Evolutionary conservation across 2,797 vertebrate genomes (phyloP), one percentile per base, ranked within the genome.

Genomic region (Liasis olivaceus): DNA sequence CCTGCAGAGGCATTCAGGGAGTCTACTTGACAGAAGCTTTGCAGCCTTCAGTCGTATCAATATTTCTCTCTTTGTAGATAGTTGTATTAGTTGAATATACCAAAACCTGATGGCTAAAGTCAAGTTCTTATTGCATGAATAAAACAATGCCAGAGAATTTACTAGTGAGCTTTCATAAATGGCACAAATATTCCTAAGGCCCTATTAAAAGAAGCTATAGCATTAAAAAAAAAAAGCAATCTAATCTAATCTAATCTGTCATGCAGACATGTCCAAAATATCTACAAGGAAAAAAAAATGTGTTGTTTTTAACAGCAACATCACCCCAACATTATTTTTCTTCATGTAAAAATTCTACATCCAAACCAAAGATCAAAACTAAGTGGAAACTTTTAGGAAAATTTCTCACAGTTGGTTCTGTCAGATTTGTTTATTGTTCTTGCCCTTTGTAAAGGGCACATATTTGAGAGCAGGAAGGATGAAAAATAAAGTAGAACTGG

Each of bases 401-500:
- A 90, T n/a, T 17, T 60, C 72, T 59, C 62, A 60, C 56, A 31
- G 51, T 54, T 1, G 0, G 59, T 94, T 90, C 87, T 88, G 89
- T 92, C 28, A 22, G 89, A 85, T 5, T 42, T 87, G 15, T 89
- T 91, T 89, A 28, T 51, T 96, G 31, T 63, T 93, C 90, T 59
- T 88, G 8, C 66, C 92, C 9, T 91, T 59, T 92, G n/a, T 94
- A 92, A 88, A 93, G 91, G 56, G n/a, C 89, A 24, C 72, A 56
- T 89, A 28, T 81, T 90, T 94, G 59, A 94, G 20, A 95, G 26
- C 26, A 89, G 58, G 36, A 86, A 92, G 47, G 8, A 54, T 2
- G 47, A 84, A 93, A 95, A 94, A 94, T 87, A 93, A 96, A 94
- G 77, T 47, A 91, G 47, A 87, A 77, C 15, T 63, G 66, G 85